phyloP scores from a whole-genome alignment of 2,888 invertebrate species.

The Pharmacophagus antenor region DNA sequence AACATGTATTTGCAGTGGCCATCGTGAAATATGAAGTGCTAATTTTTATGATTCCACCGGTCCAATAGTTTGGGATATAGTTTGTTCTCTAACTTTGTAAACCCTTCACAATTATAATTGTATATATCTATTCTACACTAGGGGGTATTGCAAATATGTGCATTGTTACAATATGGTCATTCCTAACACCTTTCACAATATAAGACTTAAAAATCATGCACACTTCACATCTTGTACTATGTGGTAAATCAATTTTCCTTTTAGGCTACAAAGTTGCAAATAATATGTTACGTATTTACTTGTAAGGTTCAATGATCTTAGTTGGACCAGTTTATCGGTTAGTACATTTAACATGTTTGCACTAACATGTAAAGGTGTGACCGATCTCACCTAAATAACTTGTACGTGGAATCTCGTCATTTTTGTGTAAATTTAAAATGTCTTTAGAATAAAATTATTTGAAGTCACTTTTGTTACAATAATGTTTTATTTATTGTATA shows the following conservation, averaged over 20 bases:
- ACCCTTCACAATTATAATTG: no score
- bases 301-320: slow-evolving; percentile 3
- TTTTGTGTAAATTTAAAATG: no score
- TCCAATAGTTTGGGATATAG: no score
- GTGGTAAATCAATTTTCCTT: neutral
- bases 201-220: neutral
- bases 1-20: no score
- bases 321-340: neutral
- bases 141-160: neutral
- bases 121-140: no score
- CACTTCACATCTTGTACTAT: neutral
- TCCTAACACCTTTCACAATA: neutral
- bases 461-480: no score
- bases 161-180: neutral
- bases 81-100: no score
- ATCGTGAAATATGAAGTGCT: no score
- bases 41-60: no score
- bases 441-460: no score
- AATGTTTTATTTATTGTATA: no score
- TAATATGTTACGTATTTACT: neutral
- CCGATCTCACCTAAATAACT: neutral
- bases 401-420: no score
- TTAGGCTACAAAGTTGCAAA: neutral
- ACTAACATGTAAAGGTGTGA: neutral
- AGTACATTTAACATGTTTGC: neutral